These are phyloP conservation scores for Psittacus erithacus DNA, from an alignment of 2,113 vertebrate species.

Conservation along the genomic window DNA sequence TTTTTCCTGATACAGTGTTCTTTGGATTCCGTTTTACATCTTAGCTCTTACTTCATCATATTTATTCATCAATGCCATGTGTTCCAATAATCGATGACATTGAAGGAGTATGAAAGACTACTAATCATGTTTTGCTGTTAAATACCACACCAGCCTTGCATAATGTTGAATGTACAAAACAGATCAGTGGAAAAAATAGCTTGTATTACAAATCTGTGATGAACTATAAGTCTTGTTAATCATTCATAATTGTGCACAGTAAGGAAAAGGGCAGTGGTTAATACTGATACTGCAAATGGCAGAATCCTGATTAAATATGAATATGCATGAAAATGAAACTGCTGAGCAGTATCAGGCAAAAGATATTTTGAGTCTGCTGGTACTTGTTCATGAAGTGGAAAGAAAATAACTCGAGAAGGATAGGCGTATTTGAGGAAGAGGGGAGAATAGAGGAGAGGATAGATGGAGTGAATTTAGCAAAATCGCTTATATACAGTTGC, in stretches of 20 bases:
- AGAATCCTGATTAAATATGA: constrained; percentile 50
- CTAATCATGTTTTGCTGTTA: background rate
- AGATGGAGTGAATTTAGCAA: background rate
- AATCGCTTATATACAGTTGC: accelerated
- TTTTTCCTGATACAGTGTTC: background rate
- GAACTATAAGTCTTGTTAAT: background rate
- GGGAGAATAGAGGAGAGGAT: background rate
- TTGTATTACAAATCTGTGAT: background rate
- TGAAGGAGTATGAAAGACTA: background rate
- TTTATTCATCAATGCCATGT: background rate
- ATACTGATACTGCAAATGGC: background rate
- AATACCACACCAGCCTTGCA: background rate
- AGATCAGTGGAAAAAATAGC: constrained; percentile 22
- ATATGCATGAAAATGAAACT: background rate
- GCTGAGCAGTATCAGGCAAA: background rate
- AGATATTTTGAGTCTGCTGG: constrained; percentile 15
- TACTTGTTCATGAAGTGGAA: background rate
- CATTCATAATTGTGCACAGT: constrained; percentile 19
- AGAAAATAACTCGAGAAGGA: background rate
- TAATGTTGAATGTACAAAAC: background rate
- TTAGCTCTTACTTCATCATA: background rate
- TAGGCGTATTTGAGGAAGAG: background rate
- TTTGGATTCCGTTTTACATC: background rate
- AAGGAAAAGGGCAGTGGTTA: constrained; percentile 11
- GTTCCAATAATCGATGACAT: background rate